These are phyloP conservation scores for Anoura caudifer DNA, from an alignment of 2,113 vertebrate species.

Conservation along the genomic window DNA sequence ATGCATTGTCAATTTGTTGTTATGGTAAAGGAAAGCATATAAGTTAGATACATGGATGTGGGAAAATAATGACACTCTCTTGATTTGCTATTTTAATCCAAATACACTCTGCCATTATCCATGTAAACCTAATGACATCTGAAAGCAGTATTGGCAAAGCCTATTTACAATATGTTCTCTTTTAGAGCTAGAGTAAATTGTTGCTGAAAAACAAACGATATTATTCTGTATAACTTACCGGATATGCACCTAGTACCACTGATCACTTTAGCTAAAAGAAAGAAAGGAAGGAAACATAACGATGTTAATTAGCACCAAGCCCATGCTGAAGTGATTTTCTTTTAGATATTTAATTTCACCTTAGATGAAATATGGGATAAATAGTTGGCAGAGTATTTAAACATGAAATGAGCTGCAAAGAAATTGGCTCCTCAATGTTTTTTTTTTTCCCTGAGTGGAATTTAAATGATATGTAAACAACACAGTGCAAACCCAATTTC, in stretches of 20 bases:
- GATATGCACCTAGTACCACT: constrained; percentile 61
- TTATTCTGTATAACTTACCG: constrained; percentile 58
- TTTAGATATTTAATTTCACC: constrained; percentile 56
- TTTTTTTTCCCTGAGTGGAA: neutral
- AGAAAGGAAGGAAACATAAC: constrained; percentile 52
- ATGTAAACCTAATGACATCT: constrained; percentile 71
- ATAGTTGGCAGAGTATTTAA: constrained; percentile 46
- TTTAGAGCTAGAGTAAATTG: constrained; percentile 65
- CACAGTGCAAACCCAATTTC: neutral
- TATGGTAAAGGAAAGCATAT: constrained; percentile 74
- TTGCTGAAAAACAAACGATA: constrained; percentile 65
- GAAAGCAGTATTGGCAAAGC: constrained; percentile 65
- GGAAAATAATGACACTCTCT: constrained; percentile 60
- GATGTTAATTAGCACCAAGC: constrained; percentile 60
- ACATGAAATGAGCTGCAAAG: constrained; percentile 35
- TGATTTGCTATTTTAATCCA: constrained; percentile 64
- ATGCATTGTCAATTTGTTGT: constrained; percentile 78
- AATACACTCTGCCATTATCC: constrained; percentile 63
- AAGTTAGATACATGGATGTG: constrained; percentile 71
- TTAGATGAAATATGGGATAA: constrained; percentile 60
- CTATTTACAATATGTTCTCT: constrained; percentile 78
- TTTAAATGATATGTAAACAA: constrained; percentile 41
- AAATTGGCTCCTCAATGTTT: constrained; percentile 30
- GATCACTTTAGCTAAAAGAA: constrained; percentile 67
- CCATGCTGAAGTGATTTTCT: constrained; percentile 49